Conservation (phyloP, 2,888 invertebrate species). For the Cephus pulcher region DNA sequence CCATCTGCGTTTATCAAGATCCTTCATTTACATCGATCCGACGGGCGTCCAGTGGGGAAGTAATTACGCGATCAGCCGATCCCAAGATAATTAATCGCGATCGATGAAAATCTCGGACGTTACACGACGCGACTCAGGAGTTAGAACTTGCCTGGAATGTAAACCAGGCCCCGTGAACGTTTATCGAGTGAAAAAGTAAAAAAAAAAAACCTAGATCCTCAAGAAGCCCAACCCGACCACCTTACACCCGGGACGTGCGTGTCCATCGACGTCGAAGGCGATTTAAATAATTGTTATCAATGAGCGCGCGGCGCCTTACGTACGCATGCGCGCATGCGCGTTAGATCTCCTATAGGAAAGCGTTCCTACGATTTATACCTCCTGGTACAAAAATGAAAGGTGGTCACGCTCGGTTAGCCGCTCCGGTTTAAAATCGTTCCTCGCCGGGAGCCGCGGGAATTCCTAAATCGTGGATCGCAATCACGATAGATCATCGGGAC, state of each 20-base stretch:
- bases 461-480: background rate
- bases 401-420: background rate
- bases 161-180: background rate
- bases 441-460: background rate
- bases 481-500: background rate
- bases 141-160: background rate
- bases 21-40: background rate
- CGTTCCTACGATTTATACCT: background rate
- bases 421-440: background rate
- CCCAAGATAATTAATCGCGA: background rate
- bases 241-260: constrained; percentile 17
- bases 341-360: background rate
- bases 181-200: background rate
- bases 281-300: constrained; percentile 38
- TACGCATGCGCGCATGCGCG: background rate
- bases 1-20: background rate
- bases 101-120: background rate
- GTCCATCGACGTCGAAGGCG: constrained; percentile 14
- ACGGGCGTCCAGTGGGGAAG: background rate
- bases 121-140: background rate
- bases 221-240: background rate
- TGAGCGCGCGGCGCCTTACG: background rate
- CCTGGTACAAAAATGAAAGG: background rate
- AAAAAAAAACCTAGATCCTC: background rate
- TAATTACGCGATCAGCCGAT: background rate